Evolutionary conservation across 1,140 invertebrate species (phyloP), one percentile per base, ranked within the genome.

Genomic region (Ooceraea biroi): DNA sequence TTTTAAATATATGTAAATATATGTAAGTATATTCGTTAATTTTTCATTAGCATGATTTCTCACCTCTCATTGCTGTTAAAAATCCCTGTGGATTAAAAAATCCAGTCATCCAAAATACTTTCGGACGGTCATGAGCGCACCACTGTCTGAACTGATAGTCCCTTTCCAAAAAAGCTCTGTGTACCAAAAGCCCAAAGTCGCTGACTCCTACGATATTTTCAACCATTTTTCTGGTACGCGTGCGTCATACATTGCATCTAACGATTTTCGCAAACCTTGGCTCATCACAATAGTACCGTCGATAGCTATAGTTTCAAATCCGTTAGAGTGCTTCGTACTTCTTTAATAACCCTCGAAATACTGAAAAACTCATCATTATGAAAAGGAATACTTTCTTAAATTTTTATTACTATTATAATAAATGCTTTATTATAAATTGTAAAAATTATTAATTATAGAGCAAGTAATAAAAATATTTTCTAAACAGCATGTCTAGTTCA

Each of bases 1-100:
- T 61, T 8, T 44, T 17, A 27, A 25, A 41, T 65, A 10, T n/a
- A 46, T n/a, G n/a, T n/a, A 7, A 7, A 61, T 36, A 10, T 2
- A n/a, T 12, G 17, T 76, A 14, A 22, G 27, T 22, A n/a, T 36
- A n/a, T 68, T 30, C 25, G 25, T 57, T 7, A 27, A 25, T 52
- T n/a, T n/a, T n/a, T n/a, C n/a, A n/a, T n/a, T n/a, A n/a, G n/a
- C n/a, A n/a, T n/a, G n/a, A n/a, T n/a, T 52, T 30, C 71, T 90
- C 91, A 98, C 98, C 95, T 96, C 98, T 96, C 98, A 99, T 99
- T 4, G 98, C 98, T 3, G 98, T 99, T 52, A 99, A 94, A 94
- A 99, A 99, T 88, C 99, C 98, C 95, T 99, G 98, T 3, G 98
- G 98, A 95, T 99, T 99, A 93, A 99, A 99, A 93, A 99, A 99